A percentile compares a stretch with the other conserved stretches of the same genome.
Evolutionary conservation across 2,113 vertebrate genomes (phyloP).

Genomic region (Sceloporus undulatus): DNA sequence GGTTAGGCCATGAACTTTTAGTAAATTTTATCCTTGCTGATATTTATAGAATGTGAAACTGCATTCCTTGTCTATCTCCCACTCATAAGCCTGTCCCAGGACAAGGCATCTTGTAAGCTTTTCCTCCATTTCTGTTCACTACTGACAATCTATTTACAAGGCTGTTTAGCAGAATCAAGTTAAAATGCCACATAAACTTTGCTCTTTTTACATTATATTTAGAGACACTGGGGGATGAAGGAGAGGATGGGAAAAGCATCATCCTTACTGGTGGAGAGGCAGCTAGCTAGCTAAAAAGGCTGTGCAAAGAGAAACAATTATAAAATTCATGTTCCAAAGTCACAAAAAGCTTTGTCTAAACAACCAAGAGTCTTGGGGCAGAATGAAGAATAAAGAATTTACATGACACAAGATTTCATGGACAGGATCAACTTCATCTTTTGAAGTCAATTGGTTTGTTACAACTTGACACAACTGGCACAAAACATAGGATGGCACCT

Average conservation of each 20-base stretch:
- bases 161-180: constrained; percentile 1
- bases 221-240: no score
- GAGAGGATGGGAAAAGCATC: not conserved
- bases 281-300: constrained; percentile 15
- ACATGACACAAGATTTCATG: not conserved
- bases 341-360: not conserved
- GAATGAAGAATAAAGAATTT: not conserved
- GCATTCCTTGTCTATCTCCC: not conserved
- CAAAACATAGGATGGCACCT: not conserved
- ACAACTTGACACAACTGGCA: not conserved
- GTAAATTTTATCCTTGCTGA: constrained; percentile 35
- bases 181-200: not conserved
- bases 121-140: not conserved
- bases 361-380: not conserved
- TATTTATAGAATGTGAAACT: constrained; percentile 61
- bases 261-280: constrained; percentile 45
- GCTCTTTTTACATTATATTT: not conserved
- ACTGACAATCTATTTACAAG: not conserved
- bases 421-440: not conserved
- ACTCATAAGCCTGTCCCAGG: constrained; percentile 16
- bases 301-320: not conserved
- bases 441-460: not conserved
- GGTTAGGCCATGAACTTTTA: constrained; percentile 76
- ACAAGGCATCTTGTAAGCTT: not conserved
- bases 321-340: not conserved